A percentile compares a stretch with the other conserved stretches of the same genome.
phyloP scores from a whole-genome alignment of 2,113 vertebrate species.

The Craseonycteris thonglongyai region DNA sequence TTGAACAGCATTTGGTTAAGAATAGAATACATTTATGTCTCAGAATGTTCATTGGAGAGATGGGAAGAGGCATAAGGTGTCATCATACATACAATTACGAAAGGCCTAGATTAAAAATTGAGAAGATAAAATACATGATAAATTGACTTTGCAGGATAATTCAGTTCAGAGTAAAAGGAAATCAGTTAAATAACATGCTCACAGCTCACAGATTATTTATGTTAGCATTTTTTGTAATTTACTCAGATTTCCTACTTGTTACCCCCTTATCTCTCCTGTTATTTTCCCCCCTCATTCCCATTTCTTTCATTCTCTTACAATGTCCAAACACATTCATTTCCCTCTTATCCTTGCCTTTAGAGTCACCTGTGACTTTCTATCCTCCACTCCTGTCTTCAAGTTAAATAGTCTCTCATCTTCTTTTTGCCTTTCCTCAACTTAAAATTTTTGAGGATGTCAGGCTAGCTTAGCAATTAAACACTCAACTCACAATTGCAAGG shows the following conservation, averaged over 20 bases:
- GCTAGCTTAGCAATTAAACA: too few species aligned
- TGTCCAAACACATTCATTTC: rapidly evolving
- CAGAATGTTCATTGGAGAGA: neutral
- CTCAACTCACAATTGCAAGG: too few species aligned
- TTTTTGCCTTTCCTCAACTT: neutral
- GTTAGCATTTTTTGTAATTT: neutral
- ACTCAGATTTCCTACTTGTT: neutral
- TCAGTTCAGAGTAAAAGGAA: neutral
- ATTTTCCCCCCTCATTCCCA: neutral
- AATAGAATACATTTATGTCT: neutral
- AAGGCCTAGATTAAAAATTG: neutral
- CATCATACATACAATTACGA: neutral
- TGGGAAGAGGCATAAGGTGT: neutral
- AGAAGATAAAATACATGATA: neutral
- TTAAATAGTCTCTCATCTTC: rapidly evolving
- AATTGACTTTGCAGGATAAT: neutral
- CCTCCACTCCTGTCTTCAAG: neutral
- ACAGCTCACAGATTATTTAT: neutral
- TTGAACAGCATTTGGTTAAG: neutral
- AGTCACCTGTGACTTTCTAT: neutral
- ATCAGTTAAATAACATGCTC: neutral
- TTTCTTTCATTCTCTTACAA: neutral
- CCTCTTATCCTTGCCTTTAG: neutral
- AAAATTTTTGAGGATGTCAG: too few species aligned
- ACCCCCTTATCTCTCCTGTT: neutral